Conservation (phyloP, 2,797 vertebrate species). For the Coregonus ussuriensis region DNA sequence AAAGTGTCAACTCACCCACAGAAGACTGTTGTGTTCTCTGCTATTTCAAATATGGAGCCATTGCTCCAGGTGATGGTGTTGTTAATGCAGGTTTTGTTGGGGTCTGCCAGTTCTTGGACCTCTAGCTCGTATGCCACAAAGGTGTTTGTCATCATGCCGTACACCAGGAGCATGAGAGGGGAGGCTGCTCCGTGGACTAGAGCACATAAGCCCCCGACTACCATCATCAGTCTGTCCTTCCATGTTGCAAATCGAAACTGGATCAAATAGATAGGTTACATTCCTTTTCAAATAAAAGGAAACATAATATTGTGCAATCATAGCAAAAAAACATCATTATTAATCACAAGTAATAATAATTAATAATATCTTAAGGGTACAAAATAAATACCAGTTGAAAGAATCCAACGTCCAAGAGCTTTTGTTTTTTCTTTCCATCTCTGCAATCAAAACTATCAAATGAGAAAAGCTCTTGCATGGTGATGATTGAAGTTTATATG, state of each 20-base stretch:
- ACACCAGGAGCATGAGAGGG: constrained; percentile 86
- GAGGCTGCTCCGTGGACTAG: constrained; percentile 84
- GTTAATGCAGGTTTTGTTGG: constrained; percentile 84
- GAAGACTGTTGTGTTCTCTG: constrained; percentile 59
- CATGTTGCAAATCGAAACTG: constrained; percentile 90
- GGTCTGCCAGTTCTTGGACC: constrained; percentile 81
- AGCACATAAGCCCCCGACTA: constrained; percentile 83
- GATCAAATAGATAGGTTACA: neutral
- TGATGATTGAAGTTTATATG: neutral
- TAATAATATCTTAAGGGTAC: constrained; percentile 10
- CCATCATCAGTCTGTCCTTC: constrained; percentile 85
- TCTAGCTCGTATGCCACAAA: constrained; percentile 90
- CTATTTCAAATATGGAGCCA: constrained; percentile 68
- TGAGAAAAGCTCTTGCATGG: neutral
- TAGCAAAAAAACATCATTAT: neutral
- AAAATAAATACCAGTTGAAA: constrained; percentile 73
- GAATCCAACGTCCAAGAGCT: constrained; percentile 68
- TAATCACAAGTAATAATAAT: neutral
- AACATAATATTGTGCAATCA: neutral
- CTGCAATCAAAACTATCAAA: constrained; percentile 50
- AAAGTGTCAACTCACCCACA: constrained; percentile 71
- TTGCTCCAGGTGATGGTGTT: constrained; percentile 86
- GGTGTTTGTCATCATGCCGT: constrained; percentile 88
- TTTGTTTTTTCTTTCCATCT: constrained; percentile 50
- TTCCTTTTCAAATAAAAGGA: neutral